Base-by-base conservation (phyloP, 2,113 vertebrate species). In the Corythaeola cristata region DNA sequence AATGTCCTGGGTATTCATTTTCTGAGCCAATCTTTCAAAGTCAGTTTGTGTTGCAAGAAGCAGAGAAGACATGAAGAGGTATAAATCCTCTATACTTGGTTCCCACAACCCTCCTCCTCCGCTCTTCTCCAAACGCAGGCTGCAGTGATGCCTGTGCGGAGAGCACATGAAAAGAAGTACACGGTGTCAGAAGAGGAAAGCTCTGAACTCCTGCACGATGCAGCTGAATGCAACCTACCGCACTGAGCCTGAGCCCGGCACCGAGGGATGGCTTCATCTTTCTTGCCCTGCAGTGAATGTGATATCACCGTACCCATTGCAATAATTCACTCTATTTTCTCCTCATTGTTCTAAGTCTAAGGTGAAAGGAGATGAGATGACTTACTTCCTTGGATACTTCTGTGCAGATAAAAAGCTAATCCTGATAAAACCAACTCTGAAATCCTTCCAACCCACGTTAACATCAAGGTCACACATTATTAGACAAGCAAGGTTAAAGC, bases 361-460 rank as follows among this genome's bases (percentile, higher is more conserved):
- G 94, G 98, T 96, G 96, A 98, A 97, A 97, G 96, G 80, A 79
- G 77, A 98, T 93, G 95, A 96, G 96, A 95, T 96, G 92, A 83
- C 95, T 96, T 96, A 92, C 97, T 98, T 97, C 87, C 93, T 96
- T 86, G 37, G 93, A 87, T 97, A 95, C 95, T 97, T 96, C 93
- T 90, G 90, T 92, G 87, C 97, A 97, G 97, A 98, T 98, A 98
- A 98, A 98, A 98, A 97, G 93, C 96, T 98, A 98, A 98, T 98
- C 96, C 96, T 93, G 90, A 97, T 97, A 98, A 98, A 98, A 97
- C 95, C 97, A 95, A 97, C 91, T 72, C 97, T 98, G 97, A 98
- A 98, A 98, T 97, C 94, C 94, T 98, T 97, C 97, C 97, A 98
- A 96, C 94, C 83, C 94, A 76, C 26, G 15, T 85, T 85, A 95